These are phyloP conservation scores for Eumerus sabulonum DNA, from an alignment of 2,888 invertebrate species.

Conservation along the genomic window DNA sequence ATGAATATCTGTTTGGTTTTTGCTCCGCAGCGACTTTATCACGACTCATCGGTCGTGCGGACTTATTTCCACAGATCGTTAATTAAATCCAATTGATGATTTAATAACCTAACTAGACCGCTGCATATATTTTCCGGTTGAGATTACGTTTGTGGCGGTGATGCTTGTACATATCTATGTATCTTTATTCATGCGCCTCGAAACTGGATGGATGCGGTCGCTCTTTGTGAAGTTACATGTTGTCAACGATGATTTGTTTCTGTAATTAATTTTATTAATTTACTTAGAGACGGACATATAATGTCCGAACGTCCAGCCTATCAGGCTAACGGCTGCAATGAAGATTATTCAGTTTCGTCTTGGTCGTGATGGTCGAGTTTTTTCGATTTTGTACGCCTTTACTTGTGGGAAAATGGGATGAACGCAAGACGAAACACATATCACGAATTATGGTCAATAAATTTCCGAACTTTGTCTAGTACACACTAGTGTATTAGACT, in stretches of 20 bases:
- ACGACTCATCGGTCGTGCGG: constrained; percentile 54
- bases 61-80: constrained; percentile 64
- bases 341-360: constrained; percentile 54
- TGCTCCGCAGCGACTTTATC: constrained; percentile 34
- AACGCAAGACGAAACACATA: constrained; percentile 9
- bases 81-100: constrained; percentile 66
- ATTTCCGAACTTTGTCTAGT: constrained; percentile 26
- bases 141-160: constrained; percentile 49
- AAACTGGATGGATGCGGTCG: constrained; percentile 46
- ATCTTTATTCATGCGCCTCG: too few species aligned
- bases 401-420: background rate
- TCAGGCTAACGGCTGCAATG: constrained; percentile 49
- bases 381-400: constrained; percentile 38
- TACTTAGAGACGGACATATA: constrained; percentile 63
- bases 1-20: constrained; percentile 43
- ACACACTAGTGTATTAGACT: constrained; percentile 30
- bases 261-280: constrained; percentile 65
- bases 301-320: constrained; percentile 63
- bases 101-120: constrained; percentile 60
- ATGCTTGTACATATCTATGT: background rate
- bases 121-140: constrained; percentile 62
- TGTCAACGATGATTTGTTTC: constrained; percentile 67
- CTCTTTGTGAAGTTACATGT: constrained; percentile 62
- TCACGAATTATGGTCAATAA: constrained; percentile 25
- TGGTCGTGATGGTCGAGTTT: constrained; percentile 26